Conservation (phyloP, 2,797 vertebrate genomes). For the Cryptoprocta ferox region DNA sequence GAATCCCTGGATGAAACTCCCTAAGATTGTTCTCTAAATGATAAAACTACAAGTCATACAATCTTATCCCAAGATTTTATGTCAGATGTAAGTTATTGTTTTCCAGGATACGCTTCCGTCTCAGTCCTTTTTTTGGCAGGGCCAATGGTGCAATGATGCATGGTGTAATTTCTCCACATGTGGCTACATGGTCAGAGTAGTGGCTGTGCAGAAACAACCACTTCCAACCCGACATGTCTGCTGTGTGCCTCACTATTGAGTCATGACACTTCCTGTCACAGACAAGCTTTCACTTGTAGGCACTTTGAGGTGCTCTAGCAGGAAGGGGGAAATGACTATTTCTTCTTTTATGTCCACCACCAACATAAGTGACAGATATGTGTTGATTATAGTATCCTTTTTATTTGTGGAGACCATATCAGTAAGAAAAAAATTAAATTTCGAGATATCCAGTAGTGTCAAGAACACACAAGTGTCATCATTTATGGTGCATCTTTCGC, state of each 20-base stretch:
- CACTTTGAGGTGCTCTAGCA: not conserved
- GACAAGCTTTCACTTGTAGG: not conserved
- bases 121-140: not conserved
- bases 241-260: not conserved
- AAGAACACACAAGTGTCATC: too few relatives aligned
- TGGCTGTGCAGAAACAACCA: not conserved
- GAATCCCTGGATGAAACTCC: slow-evolving; percentile 48
- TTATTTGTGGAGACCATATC: not conserved
- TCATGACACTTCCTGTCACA: not conserved
- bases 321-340: not conserved
- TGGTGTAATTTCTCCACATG: not conserved
- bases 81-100: slow-evolving; percentile 7
- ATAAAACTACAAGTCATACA: not conserved
- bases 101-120: slow-evolving; percentile 11
- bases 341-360: not conserved
- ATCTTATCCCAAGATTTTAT: slow-evolving; percentile 29
- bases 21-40: slow-evolving; percentile 39
- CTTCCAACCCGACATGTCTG: not conserved
- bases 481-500: not conserved
- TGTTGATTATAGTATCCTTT: not conserved
- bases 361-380: not conserved
- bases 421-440: not conserved
- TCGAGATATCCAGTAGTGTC: not conserved
- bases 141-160: not conserved
- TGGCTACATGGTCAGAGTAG: not conserved